phyloP scores from a whole-genome alignment of 2,113 vertebrate species.

The Serilophus lunatus region DNA sequence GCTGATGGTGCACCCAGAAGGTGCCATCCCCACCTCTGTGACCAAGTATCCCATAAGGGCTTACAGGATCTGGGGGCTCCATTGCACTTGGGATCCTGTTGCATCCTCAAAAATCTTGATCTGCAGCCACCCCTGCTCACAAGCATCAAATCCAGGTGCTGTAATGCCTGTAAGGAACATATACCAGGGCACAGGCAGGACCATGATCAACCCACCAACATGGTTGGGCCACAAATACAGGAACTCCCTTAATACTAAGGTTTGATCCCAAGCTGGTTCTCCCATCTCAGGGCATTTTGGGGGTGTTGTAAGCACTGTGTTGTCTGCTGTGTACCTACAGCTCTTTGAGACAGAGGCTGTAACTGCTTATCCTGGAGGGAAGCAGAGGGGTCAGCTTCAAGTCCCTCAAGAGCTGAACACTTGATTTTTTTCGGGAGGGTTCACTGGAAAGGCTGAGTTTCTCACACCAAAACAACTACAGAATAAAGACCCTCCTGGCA shows the following conservation, averaged over 20 bases:
- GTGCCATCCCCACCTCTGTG: fast-evolving
- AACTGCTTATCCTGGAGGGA: not conserved
- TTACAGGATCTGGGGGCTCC: not conserved
- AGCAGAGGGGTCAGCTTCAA: not conserved
- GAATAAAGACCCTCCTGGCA: not conserved
- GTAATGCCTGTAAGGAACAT: fast-evolving
- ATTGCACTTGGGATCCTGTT: no score
- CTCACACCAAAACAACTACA: not conserved
- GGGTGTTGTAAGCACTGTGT: not conserved
- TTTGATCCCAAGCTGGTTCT: not conserved
- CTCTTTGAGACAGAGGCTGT: not conserved
- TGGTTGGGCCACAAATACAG: fast-evolving
- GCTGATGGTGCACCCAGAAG: fast-evolving
- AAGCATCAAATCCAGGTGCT: fast-evolving
- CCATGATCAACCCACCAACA: fast-evolving
- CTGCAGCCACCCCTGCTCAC: not conserved
- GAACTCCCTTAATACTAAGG: not conserved
- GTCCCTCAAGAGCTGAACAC: fast-evolving
- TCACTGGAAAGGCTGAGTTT: fast-evolving
- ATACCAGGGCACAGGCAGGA: not conserved
- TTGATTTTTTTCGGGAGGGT: not conserved
- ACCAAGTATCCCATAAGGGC: fast-evolving
- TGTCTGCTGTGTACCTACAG: not conserved
- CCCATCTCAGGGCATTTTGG: not conserved
- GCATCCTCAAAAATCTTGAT: not conserved